Percentiles rank a stretch among this genome's conserved stretches.
These are phyloP conservation scores for Danaus plexippus DNA, from an alignment of 1,140 invertebrate species.

Conservation along the genomic window DNA sequence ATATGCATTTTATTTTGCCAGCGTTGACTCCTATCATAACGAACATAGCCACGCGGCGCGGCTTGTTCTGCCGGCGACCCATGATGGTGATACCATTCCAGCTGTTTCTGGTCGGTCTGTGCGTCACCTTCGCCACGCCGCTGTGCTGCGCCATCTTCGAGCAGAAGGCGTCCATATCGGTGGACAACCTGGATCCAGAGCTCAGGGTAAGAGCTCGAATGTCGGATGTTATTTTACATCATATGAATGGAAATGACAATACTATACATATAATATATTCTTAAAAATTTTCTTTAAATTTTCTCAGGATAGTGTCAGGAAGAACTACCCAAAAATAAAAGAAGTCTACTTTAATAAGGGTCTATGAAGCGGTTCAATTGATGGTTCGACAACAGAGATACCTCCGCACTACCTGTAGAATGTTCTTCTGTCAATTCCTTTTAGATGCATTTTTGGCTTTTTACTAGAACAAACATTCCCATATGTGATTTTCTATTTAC, in stretches of 20 bases:
- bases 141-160: constrained; percentile 86
- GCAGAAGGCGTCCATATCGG: constrained; percentile 77
- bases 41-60: constrained; percentile 72
- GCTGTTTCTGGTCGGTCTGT: constrained; percentile 79
- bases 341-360: constrained; percentile 54
- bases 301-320: constrained; percentile 35
- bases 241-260: no score
- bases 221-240: no score
- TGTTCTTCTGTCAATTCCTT: constrained; percentile 6
- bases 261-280: no score
- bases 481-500: constrained; percentile 11
- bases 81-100: constrained; percentile 74
- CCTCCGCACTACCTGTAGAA: background rate
- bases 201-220: constrained; percentile 51
- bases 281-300: constrained; percentile 6
- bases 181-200: constrained; percentile 74
- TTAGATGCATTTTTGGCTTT: constrained; percentile 15
- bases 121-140: constrained; percentile 87
- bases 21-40: constrained; percentile 77
- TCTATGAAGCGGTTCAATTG: constrained; percentile 25
- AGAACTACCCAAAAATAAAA: constrained; percentile 35
- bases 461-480: constrained; percentile 13
- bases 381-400: constrained; percentile 5
- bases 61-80: constrained; percentile 61
- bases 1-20: constrained; percentile 33